These are phyloP conservation scores for Hemicordylus capensis DNA, from an alignment of 2,113 vertebrate genomes.

Conservation along the genomic window DNA sequence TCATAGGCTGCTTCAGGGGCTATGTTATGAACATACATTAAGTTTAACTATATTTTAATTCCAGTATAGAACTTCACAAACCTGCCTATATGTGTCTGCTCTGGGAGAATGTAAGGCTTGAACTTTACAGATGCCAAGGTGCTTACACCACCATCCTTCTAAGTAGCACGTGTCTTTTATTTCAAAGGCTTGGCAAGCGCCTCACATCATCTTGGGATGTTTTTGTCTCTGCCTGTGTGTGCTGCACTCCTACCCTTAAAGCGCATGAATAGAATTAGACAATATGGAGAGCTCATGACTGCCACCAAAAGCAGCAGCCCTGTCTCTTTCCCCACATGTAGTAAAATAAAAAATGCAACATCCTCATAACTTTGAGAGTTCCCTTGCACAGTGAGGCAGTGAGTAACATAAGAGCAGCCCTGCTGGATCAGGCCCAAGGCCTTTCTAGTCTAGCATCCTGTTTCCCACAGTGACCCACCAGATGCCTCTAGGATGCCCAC, in stretches of 20 bases:
- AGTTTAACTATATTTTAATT: neutral
- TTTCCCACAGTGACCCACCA: too few species aligned
- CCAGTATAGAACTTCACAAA: neutral
- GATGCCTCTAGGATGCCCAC: too few species aligned
- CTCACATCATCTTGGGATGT: neutral
- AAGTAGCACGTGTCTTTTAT: neutral
- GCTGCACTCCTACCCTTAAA: neutral
- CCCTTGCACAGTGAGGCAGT: too few species aligned
- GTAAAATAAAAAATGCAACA: too few species aligned
- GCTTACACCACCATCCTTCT: neutral
- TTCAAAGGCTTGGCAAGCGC: neutral
- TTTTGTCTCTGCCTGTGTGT: neutral
- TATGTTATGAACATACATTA: neutral
- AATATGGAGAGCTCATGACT: neutral
- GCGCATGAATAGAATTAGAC: neutral
- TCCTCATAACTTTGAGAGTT: too few species aligned
- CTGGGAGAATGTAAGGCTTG: neutral
- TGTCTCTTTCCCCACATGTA: too few species aligned
- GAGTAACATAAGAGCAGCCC: too few species aligned
- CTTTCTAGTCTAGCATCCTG: too few species aligned
- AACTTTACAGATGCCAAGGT: neutral
- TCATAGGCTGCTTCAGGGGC: conserved; percentile 6
- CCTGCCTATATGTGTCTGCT: too few species aligned
- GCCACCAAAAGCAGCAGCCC: too few species aligned
- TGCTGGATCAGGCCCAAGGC: too few species aligned